Evolutionary conservation across 2,888 invertebrate species (phyloP).

Genomic region (Platycheirus albimanus): DNA sequence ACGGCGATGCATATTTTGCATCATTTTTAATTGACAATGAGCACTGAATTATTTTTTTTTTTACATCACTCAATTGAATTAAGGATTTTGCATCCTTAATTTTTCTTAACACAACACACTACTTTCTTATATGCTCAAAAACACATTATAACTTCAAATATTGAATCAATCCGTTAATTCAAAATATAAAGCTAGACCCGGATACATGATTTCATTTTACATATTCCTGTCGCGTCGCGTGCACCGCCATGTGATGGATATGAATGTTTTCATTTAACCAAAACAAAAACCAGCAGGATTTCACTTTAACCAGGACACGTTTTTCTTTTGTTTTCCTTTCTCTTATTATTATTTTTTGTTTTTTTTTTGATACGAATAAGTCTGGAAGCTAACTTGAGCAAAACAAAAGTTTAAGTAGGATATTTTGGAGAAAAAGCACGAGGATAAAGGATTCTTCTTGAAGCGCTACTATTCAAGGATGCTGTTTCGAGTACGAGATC

Average conservation of each 20-base stretch:
- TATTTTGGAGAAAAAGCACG: constrained; percentile 41
- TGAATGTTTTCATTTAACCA: constrained; percentile 17
- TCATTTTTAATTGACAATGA: neutral
- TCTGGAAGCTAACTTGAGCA: neutral
- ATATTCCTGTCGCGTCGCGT: constrained; percentile 26
- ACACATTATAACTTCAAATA: constrained; percentile 4
- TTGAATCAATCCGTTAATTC: constrained; percentile 54
- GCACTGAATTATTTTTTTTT: too few species aligned
- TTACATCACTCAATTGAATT: neutral
- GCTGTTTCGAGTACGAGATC: constrained; percentile 68
- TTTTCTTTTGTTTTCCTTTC: constrained; percentile 16
- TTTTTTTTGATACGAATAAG: neutral
- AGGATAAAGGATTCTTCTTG: constrained; percentile 22
- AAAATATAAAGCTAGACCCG: constrained; percentile 46
- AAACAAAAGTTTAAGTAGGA: neutral
- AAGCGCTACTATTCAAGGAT: constrained; percentile 26
- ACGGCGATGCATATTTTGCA: constrained; percentile 29
- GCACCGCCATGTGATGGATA: constrained; percentile 18
- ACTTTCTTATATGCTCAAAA: neutral
- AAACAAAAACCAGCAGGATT: constrained; percentile 34
- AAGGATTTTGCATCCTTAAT: constrained; percentile 21
- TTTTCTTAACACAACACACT: constrained; percentile 26
- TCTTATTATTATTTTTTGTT: too few species aligned
- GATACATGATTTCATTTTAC: constrained; percentile 42
- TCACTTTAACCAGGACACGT: constrained; percentile 50